Base-by-base conservation (phyloP, 1,140 invertebrate genomes). In the Hyles vespertilio region DNA sequence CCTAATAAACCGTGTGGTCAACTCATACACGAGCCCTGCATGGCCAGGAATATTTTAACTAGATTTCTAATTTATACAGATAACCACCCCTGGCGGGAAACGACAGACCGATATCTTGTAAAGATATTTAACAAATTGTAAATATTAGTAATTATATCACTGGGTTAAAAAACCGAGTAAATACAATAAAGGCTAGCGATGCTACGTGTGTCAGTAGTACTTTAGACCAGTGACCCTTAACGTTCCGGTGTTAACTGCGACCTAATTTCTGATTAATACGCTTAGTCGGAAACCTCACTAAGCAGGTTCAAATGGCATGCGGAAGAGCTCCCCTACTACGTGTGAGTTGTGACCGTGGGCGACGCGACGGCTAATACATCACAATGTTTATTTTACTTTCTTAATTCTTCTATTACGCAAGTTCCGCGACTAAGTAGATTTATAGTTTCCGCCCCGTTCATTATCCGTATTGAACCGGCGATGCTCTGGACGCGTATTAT, bases 201-300 rank as follows among this genome's bases (percentile, higher is more conserved):
- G 22, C 22, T 22, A 22, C 22, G 22, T 22, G 11, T 32, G 36
- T 32, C 34, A 54, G 22, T n/a, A 12, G 11, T 52, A 12, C 5
- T 36, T 34, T 22, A 45, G 78, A 74, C 57, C 83, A 81, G 53
- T 84, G 81, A 87, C 82, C 84, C 72, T 81, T 84, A 73, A 81
- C 79, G 78, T 76, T 65, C 67, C 71, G 66, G 75, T 77, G 75
- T 84, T 80, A 83, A 81, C 76, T 81, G 78, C 75, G 84, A 89
- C 85, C 85, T 81, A 89, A 89, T 89, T 89, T 80, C 73, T 80
- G 77, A 87, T 87, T 87, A 86, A 89, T 89, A 80, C 82, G 78
- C 78, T 87, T 88, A 88, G 79, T 76, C 81, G 80, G 85, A 89
- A 89, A 86, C 85, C 85, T 87, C 84, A 89, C 84, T 82, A 86